Percentiles rank a stretch among this genome's conserved stretches.
Evolutionary conservation across 2,888 invertebrate genomes (phyloP).

Genomic region (Germaria angustata): DNA sequence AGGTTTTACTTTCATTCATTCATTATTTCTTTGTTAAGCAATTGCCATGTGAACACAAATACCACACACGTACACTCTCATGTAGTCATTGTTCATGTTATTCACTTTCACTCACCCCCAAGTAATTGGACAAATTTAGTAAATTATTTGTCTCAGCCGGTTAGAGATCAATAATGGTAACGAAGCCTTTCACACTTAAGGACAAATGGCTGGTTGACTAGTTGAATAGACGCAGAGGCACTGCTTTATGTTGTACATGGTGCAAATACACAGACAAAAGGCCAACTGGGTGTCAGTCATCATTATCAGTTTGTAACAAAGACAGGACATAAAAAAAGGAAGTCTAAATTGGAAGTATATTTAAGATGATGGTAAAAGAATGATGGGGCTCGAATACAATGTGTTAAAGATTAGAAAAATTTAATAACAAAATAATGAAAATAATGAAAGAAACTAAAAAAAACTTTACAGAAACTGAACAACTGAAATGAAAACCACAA

Average conservation of each 20-base stretch:
- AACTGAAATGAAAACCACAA: too few species aligned
- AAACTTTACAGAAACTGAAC: too few species aligned
- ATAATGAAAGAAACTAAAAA: too few species aligned
- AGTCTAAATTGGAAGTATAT: too few species aligned
- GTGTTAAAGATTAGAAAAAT: neutral
- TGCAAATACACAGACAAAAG: conserved; percentile 33
- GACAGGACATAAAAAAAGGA: conserved; percentile 11
- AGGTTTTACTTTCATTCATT: conserved; percentile 2
- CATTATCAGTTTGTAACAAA: conserved; percentile 38
- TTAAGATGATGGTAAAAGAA: too few species aligned
- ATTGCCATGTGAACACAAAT: conserved; percentile 25
- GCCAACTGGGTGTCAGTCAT: conserved; percentile 63
- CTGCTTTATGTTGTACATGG: too few species aligned
- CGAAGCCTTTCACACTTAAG: conserved; percentile 31
- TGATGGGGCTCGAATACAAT: neutral
- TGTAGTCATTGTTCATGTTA: neutral
- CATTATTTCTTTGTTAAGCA: conserved; percentile 31
- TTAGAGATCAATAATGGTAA: conserved; percentile 62
- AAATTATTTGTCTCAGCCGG: conserved; percentile 64
- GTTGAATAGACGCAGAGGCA: neutral
- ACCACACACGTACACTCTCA: conserved; percentile 7
- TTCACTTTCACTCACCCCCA: neutral
- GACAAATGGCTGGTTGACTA: neutral
- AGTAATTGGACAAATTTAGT: conserved; percentile 2
- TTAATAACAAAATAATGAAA: too few species aligned